A percentile compares a stretch with the other conserved stretches of the same genome.
Conservation (phyloP, 2,113 vertebrate genomes). For the Actenoides hombroni region DNA sequence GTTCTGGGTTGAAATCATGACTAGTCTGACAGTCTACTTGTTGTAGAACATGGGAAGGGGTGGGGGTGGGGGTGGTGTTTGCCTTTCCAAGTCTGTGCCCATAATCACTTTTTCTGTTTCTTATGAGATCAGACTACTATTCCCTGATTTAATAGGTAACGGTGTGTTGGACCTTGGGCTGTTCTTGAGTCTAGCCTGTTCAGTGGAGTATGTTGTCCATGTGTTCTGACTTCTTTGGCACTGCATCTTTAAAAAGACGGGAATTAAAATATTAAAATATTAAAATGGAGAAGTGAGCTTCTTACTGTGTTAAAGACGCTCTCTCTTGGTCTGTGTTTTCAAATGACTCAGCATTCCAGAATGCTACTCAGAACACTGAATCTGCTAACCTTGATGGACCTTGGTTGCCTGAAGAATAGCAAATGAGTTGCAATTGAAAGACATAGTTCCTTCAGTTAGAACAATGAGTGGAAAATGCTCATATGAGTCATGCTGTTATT, state of each 20-base stretch:
- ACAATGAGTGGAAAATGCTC: neutral
- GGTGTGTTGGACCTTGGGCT: neutral
- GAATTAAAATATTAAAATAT: neutral
- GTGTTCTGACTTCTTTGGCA: neutral
- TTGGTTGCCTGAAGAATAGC: neutral
- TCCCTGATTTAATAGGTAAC: neutral
- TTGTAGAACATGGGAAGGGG: neutral
- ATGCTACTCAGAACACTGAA: neutral
- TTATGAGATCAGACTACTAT: neutral
- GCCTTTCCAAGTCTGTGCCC: neutral
- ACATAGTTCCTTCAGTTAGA: neutral
- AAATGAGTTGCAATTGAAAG: neutral
- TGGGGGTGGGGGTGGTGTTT: too few species aligned
- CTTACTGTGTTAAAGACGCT: neutral
- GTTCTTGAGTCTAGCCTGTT: neutral
- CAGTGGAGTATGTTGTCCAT: neutral
- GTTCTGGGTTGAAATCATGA: neutral
- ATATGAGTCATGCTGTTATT: neutral
- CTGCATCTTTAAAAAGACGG: neutral
- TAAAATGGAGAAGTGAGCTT: neutral
- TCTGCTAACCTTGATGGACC: neutral
- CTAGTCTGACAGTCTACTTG: neutral
- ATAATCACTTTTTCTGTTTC: neutral
- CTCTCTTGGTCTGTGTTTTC: neutral
- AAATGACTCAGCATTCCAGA: neutral